These are phyloP conservation scores for Lithophane socia DNA, from an alignment of 2,888 invertebrate genomes.

Conservation along the genomic window DNA sequence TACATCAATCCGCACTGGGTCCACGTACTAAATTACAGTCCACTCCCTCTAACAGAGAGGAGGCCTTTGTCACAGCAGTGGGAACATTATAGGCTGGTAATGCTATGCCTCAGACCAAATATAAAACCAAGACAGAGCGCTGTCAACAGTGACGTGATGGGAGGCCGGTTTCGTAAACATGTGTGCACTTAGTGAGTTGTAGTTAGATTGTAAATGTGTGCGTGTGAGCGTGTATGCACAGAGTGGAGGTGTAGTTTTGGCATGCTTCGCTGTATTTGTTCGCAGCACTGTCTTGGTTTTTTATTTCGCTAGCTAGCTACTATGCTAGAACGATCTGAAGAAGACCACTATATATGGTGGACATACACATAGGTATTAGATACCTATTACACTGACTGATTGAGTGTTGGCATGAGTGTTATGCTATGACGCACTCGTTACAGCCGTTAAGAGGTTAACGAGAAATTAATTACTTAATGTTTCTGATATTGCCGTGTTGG, in stretches of 20 bases:
- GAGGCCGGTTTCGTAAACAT: no score
- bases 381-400: not conserved
- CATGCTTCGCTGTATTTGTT: no score
- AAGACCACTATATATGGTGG: no score
- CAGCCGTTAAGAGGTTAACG: constrained; percentile 18
- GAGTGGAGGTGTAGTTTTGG: no score
- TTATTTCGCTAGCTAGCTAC: no score
- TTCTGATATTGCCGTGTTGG: not conserved
- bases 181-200: no score
- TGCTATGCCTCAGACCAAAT: no score
- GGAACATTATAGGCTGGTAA: not conserved
- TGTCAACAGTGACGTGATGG: no score
- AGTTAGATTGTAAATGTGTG: no score
- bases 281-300: no score
- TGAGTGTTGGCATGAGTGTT: not conserved
- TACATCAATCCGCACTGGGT: not conserved
- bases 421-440: constrained; percentile 17
- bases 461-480: constrained; percentile 34
- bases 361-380: not conserved
- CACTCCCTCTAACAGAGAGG: not conserved
- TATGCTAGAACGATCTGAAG: not conserved
- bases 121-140: no score
- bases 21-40: not conserved
- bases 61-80: not conserved
- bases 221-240: no score